phyloP scores from a whole-genome alignment of 35 echinoderm and acorn worm genomes.

The Hemicentrotus pulcherrimus region DNA sequence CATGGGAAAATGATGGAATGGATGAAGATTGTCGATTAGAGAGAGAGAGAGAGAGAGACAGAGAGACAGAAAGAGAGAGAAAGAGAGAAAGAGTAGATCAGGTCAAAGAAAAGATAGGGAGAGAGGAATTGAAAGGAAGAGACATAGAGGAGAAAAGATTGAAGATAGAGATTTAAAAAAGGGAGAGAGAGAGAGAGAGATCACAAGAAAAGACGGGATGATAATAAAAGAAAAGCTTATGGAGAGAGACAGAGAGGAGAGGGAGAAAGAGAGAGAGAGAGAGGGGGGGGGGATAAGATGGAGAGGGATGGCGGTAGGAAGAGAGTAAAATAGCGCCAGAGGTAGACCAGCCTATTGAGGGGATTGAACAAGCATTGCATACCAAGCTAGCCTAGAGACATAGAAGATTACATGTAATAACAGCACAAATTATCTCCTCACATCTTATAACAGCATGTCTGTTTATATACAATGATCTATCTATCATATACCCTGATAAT shows the following conservation, averaged over 20 bases:
- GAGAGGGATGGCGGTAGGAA: background rate
- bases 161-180: background rate
- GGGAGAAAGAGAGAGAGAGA: background rate
- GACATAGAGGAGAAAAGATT: background rate
- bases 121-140: background rate
- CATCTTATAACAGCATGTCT: background rate
- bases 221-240: background rate
- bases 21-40: background rate
- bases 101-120: background rate
- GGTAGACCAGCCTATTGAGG: background rate
- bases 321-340: background rate
- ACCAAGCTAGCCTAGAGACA: background rate
- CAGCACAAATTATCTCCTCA: background rate
- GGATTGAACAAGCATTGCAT: background rate
- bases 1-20: background rate
- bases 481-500: background rate
- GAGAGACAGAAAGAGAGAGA: background rate
- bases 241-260: background rate
- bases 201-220: background rate
- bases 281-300: background rate
- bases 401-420: conserved; percentile 13
- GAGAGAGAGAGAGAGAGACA: background rate
- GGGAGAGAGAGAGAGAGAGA: background rate
- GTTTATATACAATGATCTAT: background rate
- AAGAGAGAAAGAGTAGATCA: background rate